Evolutionary conservation across 2,113 vertebrate genomes (phyloP).

Genomic region (Trichechus manatus): DNA sequence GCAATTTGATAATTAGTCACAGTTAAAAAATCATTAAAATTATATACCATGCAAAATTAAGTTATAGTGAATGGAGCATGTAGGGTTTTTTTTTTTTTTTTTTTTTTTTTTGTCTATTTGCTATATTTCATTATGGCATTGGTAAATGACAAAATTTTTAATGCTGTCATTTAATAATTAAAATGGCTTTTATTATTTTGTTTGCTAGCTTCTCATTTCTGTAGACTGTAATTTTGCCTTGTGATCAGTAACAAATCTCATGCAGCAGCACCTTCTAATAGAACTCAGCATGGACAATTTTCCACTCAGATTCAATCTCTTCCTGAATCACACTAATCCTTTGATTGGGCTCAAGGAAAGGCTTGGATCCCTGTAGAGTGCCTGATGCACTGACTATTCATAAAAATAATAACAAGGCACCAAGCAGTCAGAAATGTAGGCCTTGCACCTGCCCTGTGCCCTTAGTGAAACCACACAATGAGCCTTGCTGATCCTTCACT

Average conservation of each 20-base stretch:
- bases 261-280: constrained; percentile 91
- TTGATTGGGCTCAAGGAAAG: constrained; percentile 90
- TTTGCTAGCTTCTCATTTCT: constrained; percentile 86
- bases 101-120: constrained; percentile 72
- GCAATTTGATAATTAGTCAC: constrained; percentile 81
- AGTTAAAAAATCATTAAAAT: constrained; percentile 78
- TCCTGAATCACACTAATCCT: constrained; percentile 92
- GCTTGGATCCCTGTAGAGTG: constrained; percentile 84
- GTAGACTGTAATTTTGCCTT: constrained; percentile 85
- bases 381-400: constrained; percentile 84
- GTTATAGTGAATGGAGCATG: constrained; percentile 72
- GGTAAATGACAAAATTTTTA: constrained; percentile 86
- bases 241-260: constrained; percentile 88
- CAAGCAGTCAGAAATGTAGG: constrained; percentile 81
- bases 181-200: constrained; percentile 87
- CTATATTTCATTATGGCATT: constrained; percentile 78
- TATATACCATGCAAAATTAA: constrained; percentile 83
- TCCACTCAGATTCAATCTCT: constrained; percentile 88
- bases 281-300: constrained; percentile 91
- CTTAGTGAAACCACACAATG: constrained; percentile 77
- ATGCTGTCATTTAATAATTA: constrained; percentile 87
- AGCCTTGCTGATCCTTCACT: constrained; percentile 71
- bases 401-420: constrained; percentile 87
- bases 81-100: too few relatives aligned
- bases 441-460: constrained; percentile 85